Evolutionary conservation across 53 echinoderm and acorn worm species (phyloP).

Genomic region (Stichopus horrens): DNA sequence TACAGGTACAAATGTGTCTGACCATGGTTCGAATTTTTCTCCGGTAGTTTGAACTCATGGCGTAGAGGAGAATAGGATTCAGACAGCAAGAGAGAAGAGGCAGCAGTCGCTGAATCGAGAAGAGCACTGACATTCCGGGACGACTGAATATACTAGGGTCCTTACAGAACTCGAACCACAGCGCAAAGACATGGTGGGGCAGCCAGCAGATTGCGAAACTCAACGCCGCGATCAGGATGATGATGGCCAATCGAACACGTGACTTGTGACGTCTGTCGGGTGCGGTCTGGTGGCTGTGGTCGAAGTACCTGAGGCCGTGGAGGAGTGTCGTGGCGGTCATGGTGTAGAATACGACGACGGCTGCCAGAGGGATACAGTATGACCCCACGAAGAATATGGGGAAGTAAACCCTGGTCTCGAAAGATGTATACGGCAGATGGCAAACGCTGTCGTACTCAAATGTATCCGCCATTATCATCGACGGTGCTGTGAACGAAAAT

Average conservation of each 20-base stretch:
- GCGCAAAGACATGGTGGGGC: constrained; percentile 65
- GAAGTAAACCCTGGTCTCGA: constrained; percentile 54
- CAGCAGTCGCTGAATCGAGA: constrained; percentile 65
- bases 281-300: constrained; percentile 54
- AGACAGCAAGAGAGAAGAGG: constrained; percentile 72
- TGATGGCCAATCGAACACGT: constrained; percentile 78
- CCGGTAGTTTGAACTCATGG: constrained; percentile 95
- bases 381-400: constrained; percentile 62
- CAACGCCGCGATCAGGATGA: constrained; percentile 81
- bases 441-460: constrained; percentile 23
- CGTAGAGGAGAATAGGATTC: constrained; percentile 83
- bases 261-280: constrained; percentile 72
- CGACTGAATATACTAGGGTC: constrained; percentile 49
- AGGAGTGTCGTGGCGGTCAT: constrained; percentile 76
- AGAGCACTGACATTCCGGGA: constrained; percentile 60
- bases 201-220: constrained; percentile 88
- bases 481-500: constrained; percentile 58
- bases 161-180: constrained; percentile 78
- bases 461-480: constrained; percentile 49
- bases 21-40: constrained; percentile 72
- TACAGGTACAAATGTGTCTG: constrained; percentile 34
- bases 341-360: constrained; percentile 79
- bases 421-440: constrained; percentile 45
- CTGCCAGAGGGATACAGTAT: constrained; percentile 66
- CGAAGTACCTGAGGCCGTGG: constrained; percentile 61